Conservation (phyloP, 1,140 invertebrate species). For the Dinothrombium tinctorium region DNA sequence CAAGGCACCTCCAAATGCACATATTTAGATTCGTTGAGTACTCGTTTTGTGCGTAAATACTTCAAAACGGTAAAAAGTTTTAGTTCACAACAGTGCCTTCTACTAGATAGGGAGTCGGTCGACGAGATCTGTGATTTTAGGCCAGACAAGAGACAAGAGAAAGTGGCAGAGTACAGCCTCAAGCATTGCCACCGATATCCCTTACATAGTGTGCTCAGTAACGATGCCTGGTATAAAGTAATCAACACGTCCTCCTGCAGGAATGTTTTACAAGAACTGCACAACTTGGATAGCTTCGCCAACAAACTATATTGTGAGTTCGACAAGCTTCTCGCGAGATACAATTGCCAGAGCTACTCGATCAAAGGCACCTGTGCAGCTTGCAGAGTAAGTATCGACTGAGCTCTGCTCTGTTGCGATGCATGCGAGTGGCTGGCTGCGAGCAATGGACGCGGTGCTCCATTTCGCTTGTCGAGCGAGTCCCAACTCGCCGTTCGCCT, state of each 20-base stretch:
- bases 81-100: background rate
- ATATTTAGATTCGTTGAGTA: too few species aligned
- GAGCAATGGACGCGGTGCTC: too few species aligned
- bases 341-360: background rate
- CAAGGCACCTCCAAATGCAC: too few species aligned
- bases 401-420: too few species aligned
- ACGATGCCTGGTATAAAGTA: background rate
- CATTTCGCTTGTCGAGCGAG: too few species aligned
- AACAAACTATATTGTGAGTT: background rate
- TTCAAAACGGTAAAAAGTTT: background rate
- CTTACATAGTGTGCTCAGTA: background rate
- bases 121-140: background rate
- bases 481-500: too few species aligned
- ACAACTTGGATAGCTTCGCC: background rate
- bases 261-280: background rate
- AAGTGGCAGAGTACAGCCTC: background rate
- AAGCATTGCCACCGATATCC: background rate
- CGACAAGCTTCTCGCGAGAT: background rate
- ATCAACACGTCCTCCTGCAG: background rate
- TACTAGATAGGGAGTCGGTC: background rate
- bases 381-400: background rate
- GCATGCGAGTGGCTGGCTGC: too few species aligned
- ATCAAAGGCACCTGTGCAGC: background rate
- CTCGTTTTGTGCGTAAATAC: constrained; percentile 1
- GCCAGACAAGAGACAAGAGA: background rate